Conservation (phyloP, 2,113 vertebrate species). For the Etheostoma cragini region DNA sequence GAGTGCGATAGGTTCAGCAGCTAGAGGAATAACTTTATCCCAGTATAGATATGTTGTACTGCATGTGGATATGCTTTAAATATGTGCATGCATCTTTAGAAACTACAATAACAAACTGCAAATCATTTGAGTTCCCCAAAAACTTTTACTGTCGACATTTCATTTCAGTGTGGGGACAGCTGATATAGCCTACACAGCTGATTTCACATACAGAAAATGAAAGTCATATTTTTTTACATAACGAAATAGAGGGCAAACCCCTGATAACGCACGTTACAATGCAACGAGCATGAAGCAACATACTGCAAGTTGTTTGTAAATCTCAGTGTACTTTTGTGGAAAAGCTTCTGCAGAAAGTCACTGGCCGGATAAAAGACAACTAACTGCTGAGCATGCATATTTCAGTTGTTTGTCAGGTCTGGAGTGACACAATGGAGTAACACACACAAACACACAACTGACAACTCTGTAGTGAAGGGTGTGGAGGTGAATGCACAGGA, state of each 20-base stretch:
- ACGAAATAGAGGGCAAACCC: not conserved
- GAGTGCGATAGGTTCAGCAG: not conserved
- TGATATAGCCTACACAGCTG: not conserved
- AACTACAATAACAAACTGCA: not conserved
- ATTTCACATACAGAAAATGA: not conserved
- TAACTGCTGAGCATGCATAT: conserved; percentile 59
- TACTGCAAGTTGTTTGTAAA: not conserved
- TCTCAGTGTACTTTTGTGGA: conserved; percentile 25
- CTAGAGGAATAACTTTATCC: not conserved
- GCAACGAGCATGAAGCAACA: not conserved
- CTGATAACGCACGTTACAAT: not conserved
- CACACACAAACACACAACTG: conserved; percentile 36
- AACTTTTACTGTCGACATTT: not conserved
- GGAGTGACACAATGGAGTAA: conserved; percentile 49
- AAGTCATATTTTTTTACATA: not conserved
- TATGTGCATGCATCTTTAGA: not conserved
- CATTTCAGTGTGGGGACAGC: not conserved
- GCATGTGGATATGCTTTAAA: not conserved
- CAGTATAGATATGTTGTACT: not conserved
- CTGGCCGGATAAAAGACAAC: conserved; percentile 46
- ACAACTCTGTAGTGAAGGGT: conserved; percentile 47
- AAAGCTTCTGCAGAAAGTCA: conserved; percentile 40
- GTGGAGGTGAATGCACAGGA: conserved; percentile 33
- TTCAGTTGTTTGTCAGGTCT: conserved; percentile 66
- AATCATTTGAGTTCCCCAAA: not conserved